phyloP scores from a whole-genome alignment of 2,888 invertebrate genomes.

The Charanyca ferruginea region DNA sequence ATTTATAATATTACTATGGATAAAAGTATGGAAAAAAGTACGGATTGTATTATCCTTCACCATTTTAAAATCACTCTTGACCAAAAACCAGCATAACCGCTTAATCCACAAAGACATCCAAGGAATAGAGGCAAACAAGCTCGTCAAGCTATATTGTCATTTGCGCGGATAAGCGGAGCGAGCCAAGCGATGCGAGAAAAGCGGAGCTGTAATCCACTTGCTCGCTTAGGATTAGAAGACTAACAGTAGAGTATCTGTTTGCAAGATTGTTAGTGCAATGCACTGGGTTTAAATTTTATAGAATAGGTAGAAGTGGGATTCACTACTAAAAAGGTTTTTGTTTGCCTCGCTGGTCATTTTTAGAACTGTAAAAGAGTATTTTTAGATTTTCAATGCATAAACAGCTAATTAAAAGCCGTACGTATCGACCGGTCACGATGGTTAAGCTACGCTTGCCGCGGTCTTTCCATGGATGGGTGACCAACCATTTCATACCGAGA shows the following conservation, averaged over 20 bases:
- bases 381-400: too few relatives aligned
- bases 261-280: constrained; percentile 20
- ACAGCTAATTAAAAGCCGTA: too few relatives aligned
- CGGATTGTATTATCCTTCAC: background rate
- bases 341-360: background rate
- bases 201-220: constrained; percentile 34
- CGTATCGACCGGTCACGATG: too few relatives aligned
- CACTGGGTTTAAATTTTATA: constrained; percentile 6
- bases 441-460: too few relatives aligned
- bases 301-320: constrained; percentile 4
- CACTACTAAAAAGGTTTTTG: background rate
- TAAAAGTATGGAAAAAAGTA: too few relatives aligned
- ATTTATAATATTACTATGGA: too few relatives aligned
- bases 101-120: background rate
- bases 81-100: background rate
- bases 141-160: constrained; percentile 16
- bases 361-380: background rate
- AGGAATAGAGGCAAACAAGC: constrained; percentile 1
- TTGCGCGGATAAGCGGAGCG: constrained; percentile 3
- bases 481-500: too few relatives aligned
- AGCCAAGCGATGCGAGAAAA: constrained; percentile 10
- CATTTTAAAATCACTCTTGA: background rate
- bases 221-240: constrained; percentile 26
- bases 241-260: constrained; percentile 43
- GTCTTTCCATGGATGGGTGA: too few relatives aligned